A percentile compares a stretch with the other conserved stretches of the same genome.
Evolutionary conservation across 2,888 invertebrate genomes (phyloP).

Genomic region (Lagria hirta): DNA sequence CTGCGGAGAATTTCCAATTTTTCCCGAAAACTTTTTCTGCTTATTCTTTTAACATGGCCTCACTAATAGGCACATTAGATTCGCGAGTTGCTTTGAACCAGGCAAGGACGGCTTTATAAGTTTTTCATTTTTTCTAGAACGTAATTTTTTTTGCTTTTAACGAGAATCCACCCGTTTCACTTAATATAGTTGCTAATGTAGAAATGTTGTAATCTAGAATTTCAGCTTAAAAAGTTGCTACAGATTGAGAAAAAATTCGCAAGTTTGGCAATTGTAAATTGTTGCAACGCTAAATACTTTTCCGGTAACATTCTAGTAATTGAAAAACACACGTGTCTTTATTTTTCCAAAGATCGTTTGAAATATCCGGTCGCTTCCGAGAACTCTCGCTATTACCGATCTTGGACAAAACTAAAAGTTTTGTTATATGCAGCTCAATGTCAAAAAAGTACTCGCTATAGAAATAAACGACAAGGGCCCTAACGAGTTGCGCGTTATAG

Average conservation of each 20-base stretch:
- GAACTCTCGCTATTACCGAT: not conserved
- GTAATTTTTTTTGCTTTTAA: not conserved
- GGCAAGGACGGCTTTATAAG: not conserved
- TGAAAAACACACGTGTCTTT: not conserved
- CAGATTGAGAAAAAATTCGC: not conserved
- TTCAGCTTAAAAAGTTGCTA: conserved; percentile 1
- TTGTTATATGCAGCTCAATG: not conserved
- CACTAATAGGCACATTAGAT: not conserved
- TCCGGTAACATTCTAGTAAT: not conserved
- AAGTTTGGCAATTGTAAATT: too few relatives aligned
- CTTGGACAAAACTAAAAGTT: not conserved
- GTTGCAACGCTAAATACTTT: too few relatives aligned
- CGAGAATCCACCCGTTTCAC: not conserved
- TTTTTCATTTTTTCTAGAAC: not conserved
- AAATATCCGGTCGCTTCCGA: conserved; percentile 1
- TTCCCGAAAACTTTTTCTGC: conserved; percentile 2
- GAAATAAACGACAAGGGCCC: too few relatives aligned
- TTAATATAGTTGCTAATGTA: not conserved
- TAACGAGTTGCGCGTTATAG: not conserved
- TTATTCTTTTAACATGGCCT: conserved; percentile 4
- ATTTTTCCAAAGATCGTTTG: not conserved
- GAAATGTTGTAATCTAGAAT: not conserved
- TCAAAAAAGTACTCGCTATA: too few relatives aligned
- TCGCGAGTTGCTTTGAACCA: not conserved
- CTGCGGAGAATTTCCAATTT: conserved; percentile 3